These are phyloP conservation scores for Eupeodes latifasciatus DNA, from an alignment of 2,888 invertebrate species.

Conservation along the genomic window DNA sequence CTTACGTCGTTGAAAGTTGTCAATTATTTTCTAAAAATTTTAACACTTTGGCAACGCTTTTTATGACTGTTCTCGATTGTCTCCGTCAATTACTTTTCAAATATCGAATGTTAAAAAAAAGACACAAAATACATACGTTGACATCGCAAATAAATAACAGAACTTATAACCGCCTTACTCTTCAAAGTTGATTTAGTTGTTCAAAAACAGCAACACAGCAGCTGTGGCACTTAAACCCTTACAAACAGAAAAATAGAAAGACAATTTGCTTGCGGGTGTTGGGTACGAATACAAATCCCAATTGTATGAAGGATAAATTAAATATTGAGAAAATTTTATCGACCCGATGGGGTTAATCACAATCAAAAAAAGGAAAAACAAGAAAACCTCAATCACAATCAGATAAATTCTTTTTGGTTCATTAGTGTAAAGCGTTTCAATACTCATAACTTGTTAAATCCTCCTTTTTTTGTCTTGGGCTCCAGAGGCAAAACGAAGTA, in stretches of 20 bases:
- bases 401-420: conserved; percentile 27
- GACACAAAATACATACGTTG: too few relatives aligned
- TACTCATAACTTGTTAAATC: conserved; percentile 18
- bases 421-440: conserved; percentile 4
- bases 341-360: conserved; percentile 21
- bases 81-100: too few relatives aligned
- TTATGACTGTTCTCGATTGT: too few relatives aligned
- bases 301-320: conserved; percentile 30
- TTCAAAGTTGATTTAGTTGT: background rate
- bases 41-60: too few relatives aligned
- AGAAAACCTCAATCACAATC: background rate
- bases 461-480: background rate
- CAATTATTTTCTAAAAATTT: too few relatives aligned
- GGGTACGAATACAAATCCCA: conserved; percentile 2
- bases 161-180: background rate
- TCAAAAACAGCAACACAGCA: background rate
- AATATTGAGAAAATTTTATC: conserved; percentile 38
- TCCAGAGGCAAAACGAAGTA: background rate
- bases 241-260: background rate
- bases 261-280: conserved; percentile 5
- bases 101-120: too few relatives aligned
- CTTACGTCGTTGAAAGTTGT: too few relatives aligned
- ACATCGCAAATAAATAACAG: too few relatives aligned
- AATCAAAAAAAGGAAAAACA: background rate
- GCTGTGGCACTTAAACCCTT: conserved; percentile 18